A percentile compares a stretch with the other conserved stretches of the same genome.
These are phyloP conservation scores for Agelas oroides DNA, from an alignment of 37 sponge, comb jelly and placozoan genomes.

Conservation along the genomic window DNA sequence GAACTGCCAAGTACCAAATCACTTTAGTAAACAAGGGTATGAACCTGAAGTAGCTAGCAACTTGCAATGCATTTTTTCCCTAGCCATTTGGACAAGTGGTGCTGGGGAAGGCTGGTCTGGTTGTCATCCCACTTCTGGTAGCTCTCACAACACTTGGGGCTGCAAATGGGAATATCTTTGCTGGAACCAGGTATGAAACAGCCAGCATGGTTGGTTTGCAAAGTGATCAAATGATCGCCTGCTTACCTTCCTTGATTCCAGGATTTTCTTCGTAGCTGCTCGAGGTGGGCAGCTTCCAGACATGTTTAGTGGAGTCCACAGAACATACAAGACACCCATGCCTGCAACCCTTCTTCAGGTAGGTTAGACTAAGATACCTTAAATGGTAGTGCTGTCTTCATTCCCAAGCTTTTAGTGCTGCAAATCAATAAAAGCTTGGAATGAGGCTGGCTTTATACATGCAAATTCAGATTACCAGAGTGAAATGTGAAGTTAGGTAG, in stretches of 20 bases:
- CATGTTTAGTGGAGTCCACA: slow-evolving; percentile 64
- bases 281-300: slow-evolving; percentile 60
- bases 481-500: no score
- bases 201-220: no score
- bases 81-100: slow-evolving; percentile 62
- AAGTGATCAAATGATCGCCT: no score
- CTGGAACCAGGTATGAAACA: not conserved
- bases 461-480: no score
- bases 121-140: slow-evolving; percentile 76
- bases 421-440: no score
- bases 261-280: slow-evolving; percentile 50
- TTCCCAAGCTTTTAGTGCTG: not conserved
- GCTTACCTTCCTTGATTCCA: no score
- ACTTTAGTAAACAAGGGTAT: no score
- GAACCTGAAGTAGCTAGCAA: not conserved
- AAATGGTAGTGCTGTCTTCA: no score
- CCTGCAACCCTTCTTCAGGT: slow-evolving; percentile 69
- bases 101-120: slow-evolving; percentile 64
- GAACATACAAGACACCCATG: slow-evolving; percentile 51
- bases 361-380: not conserved
- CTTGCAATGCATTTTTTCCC: not conserved
- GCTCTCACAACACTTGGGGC: slow-evolving; percentile 77
- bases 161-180: slow-evolving; percentile 28
- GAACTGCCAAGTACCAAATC: no score
- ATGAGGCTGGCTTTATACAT: not conserved